Conservation (phyloP, 37 sponge, comb jelly and placozoan genomes). For the Petrosia ficiformis region DNA sequence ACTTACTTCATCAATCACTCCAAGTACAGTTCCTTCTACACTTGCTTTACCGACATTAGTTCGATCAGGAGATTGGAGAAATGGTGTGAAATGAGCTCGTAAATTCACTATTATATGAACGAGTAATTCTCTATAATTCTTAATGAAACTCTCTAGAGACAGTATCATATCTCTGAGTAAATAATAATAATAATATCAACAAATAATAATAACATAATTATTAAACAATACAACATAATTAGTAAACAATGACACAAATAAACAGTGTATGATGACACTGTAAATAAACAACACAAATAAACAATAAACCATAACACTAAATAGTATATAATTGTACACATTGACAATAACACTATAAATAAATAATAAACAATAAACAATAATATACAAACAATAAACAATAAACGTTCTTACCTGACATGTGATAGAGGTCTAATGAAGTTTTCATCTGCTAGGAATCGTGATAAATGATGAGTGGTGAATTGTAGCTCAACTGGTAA, state of each 20-base stretch:
- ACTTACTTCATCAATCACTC: conserved; percentile 6
- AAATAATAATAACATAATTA: no score
- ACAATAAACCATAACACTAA: no score
- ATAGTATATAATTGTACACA: no score
- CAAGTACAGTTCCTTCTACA: background rate
- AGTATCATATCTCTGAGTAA: no score
- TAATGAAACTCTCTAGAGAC: background rate
- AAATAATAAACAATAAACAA: no score
- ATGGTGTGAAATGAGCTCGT: background rate
- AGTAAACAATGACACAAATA: no score
- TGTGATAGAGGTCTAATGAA: background rate
- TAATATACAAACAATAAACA: no score
- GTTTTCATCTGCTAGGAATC: background rate
- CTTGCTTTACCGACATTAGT: background rate
- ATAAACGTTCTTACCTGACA: background rate
- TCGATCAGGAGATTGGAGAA: background rate
- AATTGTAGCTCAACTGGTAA: background rate
- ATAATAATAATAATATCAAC: no score
- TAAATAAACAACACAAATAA: no score
- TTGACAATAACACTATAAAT: no score
- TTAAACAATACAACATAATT: no score
- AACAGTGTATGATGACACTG: no score
- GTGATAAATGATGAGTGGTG: background rate
- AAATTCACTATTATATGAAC: background rate
- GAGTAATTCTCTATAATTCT: background rate